Evolutionary conservation across 2,888 invertebrate genomes (phyloP).

Genomic region (Gasteruption jaculator): DNA sequence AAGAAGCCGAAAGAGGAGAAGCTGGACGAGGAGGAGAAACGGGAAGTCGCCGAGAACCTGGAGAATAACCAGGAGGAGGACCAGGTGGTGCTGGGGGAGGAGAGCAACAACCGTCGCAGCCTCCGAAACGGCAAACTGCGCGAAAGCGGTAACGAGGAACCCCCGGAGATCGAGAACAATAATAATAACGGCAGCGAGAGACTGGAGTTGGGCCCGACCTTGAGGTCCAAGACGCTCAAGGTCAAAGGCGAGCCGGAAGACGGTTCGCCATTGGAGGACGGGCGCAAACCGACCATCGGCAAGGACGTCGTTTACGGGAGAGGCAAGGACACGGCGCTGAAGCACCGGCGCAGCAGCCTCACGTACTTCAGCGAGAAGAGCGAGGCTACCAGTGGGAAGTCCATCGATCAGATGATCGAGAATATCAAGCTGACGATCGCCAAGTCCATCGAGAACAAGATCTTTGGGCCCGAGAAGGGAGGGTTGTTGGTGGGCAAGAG

Average conservation of each 20-base stretch:
- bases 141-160: constrained; percentile 26
- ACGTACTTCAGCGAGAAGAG: constrained; percentile 39
- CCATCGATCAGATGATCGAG: constrained; percentile 48
- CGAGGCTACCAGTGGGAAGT: constrained; percentile 36
- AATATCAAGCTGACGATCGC: constrained; percentile 45
- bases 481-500: constrained; percentile 35
- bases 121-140: constrained; percentile 66
- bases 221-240: constrained; percentile 48
- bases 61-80: constrained; percentile 36
- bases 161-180: constrained; percentile 41
- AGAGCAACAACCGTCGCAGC: constrained; percentile 56
- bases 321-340: constrained; percentile 31
- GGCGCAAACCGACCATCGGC: constrained; percentile 27
- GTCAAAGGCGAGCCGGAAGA: constrained; percentile 35
- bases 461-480: constrained; percentile 38
- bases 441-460: constrained; percentile 45
- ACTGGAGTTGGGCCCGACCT: constrained; percentile 40
- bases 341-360: constrained; percentile 42
- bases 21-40: constrained; percentile 28
- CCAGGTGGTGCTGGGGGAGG: constrained; percentile 36
- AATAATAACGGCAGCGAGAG: constrained; percentile 45
- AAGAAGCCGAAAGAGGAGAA: too few species aligned
- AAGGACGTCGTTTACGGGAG: constrained; percentile 39
- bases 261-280: constrained; percentile 24
- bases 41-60: too few species aligned